Percentiles rank a stretch among this genome's conserved stretches.
phyloP scores from a whole-genome alignment of 92 coral and sea anemone genomes.

The Pocillopora meandrina region DNA sequence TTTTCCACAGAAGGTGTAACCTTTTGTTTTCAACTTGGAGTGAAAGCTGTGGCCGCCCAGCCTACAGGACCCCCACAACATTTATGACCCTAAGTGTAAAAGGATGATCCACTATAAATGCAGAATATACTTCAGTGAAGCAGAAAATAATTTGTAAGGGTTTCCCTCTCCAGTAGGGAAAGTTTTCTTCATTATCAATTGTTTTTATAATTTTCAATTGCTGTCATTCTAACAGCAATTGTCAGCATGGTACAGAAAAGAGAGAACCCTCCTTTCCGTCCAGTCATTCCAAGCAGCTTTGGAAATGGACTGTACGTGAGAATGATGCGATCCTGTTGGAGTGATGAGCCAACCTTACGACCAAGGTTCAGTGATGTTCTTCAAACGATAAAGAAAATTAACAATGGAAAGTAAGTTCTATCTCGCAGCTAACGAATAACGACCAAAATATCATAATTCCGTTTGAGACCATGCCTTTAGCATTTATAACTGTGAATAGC shows the following conservation, averaged over 20 bases:
- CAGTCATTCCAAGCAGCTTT: conserved; percentile 53
- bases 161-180: too few relatives aligned
- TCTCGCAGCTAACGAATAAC: neutral
- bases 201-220: too few relatives aligned
- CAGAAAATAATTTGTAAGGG: neutral
- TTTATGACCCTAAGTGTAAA: too few relatives aligned
- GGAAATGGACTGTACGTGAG: conserved; percentile 42
- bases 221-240: conserved; percentile 36
- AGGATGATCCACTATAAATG: too few relatives aligned
- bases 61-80: too few relatives aligned
- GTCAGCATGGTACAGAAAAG: conserved; percentile 50
- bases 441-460: neutral
- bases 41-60: too few relatives aligned
- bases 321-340: conserved; percentile 78
- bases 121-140: too few relatives aligned
- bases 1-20: too few relatives aligned
- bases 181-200: too few relatives aligned
- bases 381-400: conserved; percentile 61
- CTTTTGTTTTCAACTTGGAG: too few relatives aligned
- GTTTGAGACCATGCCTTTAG: neutral
- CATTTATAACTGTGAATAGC: too few relatives aligned
- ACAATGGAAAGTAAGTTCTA: conserved; percentile 72
- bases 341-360: conserved; percentile 55
- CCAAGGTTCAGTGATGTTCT: conserved; percentile 69
- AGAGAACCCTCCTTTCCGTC: conserved; percentile 85